A percentile compares a stretch with the other conserved stretches of the same genome.
These are phyloP conservation scores for Luperina nickerlii DNA, from an alignment of 2,888 invertebrate species.

Conservation along the genomic window DNA sequence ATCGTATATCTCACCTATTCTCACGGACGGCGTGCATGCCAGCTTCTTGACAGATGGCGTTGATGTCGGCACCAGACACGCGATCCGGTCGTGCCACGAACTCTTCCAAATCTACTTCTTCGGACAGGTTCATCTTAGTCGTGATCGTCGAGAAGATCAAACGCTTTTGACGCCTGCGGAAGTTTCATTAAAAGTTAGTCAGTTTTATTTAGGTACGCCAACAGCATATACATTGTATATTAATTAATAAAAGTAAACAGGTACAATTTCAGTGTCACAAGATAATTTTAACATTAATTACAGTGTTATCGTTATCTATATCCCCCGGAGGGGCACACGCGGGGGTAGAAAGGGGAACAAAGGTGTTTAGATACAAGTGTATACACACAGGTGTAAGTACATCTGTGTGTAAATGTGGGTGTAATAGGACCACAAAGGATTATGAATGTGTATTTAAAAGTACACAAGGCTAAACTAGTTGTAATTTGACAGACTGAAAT, in stretches of 20 bases:
- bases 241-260: neutral
- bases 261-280: neutral
- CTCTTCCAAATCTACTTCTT: slow-evolving; percentile 99
- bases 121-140: slow-evolving; percentile 98
- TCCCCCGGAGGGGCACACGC: neutral
- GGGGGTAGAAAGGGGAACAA: neutral
- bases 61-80: slow-evolving; percentile 99
- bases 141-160: slow-evolving; percentile 99
- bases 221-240: neutral
- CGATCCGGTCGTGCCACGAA: slow-evolving; percentile 99
- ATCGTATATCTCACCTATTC: slow-evolving; percentile 92
- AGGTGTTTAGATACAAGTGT: neutral
- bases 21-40: slow-evolving; percentile 99
- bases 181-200: neutral
- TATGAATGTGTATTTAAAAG: neutral
- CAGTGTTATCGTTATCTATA: neutral
- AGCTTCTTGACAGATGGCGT: slow-evolving; percentile 99
- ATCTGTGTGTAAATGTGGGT: neutral
- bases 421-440: neutral
- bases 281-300: neutral
- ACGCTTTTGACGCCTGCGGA: slow-evolving; percentile 94
- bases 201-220: neutral
- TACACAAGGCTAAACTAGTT: neutral
- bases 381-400: no score
- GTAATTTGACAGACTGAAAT: neutral